Evolutionary conservation across 2,113 vertebrate genomes (phyloP).

Genomic region (Steatornis caripensis): DNA sequence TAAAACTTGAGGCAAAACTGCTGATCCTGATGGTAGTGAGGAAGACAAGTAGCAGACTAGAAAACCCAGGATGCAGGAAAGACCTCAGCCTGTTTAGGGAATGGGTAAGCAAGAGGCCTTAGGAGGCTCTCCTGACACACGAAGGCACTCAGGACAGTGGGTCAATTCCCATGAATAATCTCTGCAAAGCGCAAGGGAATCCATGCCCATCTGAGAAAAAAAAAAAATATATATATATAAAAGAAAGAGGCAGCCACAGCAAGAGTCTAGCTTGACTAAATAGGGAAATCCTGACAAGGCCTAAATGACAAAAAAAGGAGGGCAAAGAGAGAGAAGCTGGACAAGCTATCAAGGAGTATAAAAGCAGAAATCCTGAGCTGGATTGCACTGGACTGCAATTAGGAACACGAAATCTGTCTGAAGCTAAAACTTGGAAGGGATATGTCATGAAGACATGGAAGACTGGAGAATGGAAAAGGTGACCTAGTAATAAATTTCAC

Average conservation of each 20-base stretch:
- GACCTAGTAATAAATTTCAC: background rate
- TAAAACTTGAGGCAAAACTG: background rate
- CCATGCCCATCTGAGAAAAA: too few relatives aligned
- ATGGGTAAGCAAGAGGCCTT: fast-evolving
- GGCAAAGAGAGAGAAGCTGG: background rate
- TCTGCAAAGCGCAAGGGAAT: background rate
- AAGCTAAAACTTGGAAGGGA: background rate
- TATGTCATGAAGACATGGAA: background rate
- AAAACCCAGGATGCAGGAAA: background rate
- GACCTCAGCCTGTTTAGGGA: background rate
- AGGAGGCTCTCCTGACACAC: background rate
- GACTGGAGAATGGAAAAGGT: background rate
- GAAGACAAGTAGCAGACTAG: background rate
- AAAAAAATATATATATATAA: too few relatives aligned
- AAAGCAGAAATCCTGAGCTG: background rate
- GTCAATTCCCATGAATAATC: background rate
- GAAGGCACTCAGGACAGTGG: background rate
- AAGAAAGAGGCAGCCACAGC: background rate
- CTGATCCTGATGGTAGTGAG: fast-evolving
- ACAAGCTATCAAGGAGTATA: background rate
- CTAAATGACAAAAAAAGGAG: background rate
- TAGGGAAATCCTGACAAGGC: too few relatives aligned
- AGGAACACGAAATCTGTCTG: background rate
- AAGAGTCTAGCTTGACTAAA: background rate
- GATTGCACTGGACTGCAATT: background rate